phyloP scores from a whole-genome alignment of 2,113 vertebrate genomes.

The Malurus alboscapulatus region DNA sequence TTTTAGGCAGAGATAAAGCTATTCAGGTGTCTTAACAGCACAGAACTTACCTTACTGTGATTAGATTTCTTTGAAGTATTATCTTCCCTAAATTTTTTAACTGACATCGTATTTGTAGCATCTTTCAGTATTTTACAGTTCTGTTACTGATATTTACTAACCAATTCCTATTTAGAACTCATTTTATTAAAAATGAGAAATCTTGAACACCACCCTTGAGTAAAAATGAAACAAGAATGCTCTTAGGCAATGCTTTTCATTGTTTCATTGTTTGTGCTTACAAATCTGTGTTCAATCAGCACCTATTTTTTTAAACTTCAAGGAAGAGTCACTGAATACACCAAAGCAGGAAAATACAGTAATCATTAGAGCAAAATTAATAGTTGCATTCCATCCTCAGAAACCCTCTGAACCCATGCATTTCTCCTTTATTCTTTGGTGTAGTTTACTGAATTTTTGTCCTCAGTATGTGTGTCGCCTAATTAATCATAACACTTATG shows the following conservation, averaged over 20 bases:
- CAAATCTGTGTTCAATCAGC: neutral
- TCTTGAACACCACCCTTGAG: neutral
- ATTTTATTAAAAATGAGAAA: neutral
- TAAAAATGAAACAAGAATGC: neutral
- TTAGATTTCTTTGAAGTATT: neutral
- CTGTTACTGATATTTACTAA: neutral
- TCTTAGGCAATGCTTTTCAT: neutral
- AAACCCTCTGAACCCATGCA: neutral
- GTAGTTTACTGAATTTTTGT: neutral
- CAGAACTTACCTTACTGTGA: neutral
- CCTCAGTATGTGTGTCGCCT: neutral
- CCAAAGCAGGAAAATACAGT: neutral
- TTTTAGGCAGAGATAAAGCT: neutral
- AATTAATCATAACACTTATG: neutral
- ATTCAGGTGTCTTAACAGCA: neutral
- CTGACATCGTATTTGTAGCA: neutral
- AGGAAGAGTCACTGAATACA: neutral
- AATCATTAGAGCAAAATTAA: neutral
- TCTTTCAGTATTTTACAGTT: neutral
- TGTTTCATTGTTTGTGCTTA: neutral
- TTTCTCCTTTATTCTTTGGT: neutral
- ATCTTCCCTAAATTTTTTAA: neutral
- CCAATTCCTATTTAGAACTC: neutral
- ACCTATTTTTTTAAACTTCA: neutral
- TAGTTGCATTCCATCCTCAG: neutral